A percentile compares a stretch with the other conserved stretches of the same genome.
phyloP scores from a whole-genome alignment of 2,797 vertebrate genomes.

The Acanthurus tractus region DNA sequence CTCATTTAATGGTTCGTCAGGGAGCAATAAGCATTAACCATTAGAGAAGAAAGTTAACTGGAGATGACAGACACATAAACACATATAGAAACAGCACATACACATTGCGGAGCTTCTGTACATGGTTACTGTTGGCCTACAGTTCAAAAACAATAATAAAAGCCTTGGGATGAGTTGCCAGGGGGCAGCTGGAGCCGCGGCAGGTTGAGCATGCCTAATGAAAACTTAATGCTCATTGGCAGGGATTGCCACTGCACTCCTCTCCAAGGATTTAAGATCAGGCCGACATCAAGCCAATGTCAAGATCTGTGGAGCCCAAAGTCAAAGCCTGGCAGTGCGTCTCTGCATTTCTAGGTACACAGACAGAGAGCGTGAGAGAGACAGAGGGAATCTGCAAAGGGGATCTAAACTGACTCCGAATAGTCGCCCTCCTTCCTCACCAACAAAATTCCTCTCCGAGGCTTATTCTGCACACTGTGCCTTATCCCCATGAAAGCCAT shows the following conservation, averaged over 20 bases:
- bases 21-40: conserved; percentile 46
- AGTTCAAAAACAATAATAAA: conserved; percentile 77
- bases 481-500: conserved; percentile 81
- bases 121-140: conserved; percentile 52
- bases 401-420: conserved; percentile 65
- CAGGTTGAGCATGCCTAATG: conserved; percentile 77
- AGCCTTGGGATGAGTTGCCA: conserved; percentile 68
- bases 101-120: conserved; percentile 27
- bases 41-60: conserved; percentile 30
- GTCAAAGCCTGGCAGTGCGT: conserved; percentile 70
- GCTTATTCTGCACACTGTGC: conserved; percentile 72
- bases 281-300: conserved; percentile 80
- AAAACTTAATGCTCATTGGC: conserved; percentile 79
- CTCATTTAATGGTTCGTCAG: conserved; percentile 59
- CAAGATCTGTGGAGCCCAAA: conserved; percentile 77
- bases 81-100: conserved; percentile 23
- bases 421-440: conserved; percentile 55
- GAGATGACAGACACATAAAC: conserved; percentile 50
- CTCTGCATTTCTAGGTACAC: conserved; percentile 58
- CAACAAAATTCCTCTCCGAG: conserved; percentile 72
- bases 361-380: conserved; percentile 53
- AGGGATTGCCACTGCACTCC: conserved; percentile 64
- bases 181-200: conserved; percentile 65
- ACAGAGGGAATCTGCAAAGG: conserved; percentile 68
- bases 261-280: conserved; percentile 75